Conservation (phyloP, 2,888 invertebrate species). For the Gnatocerus cornutus region DNA sequence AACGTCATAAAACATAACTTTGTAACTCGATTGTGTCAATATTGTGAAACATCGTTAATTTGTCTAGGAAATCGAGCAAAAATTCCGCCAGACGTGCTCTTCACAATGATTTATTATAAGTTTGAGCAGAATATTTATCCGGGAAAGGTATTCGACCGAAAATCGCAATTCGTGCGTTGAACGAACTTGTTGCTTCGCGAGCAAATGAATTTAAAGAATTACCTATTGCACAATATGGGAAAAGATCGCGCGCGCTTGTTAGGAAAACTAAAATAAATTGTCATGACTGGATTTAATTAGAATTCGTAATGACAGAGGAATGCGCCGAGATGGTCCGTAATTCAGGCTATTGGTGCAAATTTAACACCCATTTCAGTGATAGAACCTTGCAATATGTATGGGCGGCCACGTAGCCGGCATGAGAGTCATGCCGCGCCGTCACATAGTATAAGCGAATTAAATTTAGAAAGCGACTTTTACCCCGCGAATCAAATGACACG, state of each 20-base stretch:
- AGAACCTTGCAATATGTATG: slow-evolving; percentile 29
- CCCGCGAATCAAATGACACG: slow-evolving; percentile 3
- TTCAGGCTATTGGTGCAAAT: slow-evolving; percentile 1
- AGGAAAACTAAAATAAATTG: neutral
- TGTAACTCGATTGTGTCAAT: slow-evolving; percentile 18
- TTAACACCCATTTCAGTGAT: neutral
- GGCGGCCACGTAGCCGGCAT: slow-evolving; percentile 59
- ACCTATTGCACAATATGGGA: slow-evolving; percentile 35
- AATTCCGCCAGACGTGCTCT: slow-evolving; percentile 5
- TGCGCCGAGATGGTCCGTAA: neutral
- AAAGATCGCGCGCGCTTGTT: neutral
- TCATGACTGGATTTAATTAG: slow-evolving; percentile 6
- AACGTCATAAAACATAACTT: slow-evolving; percentile 22
- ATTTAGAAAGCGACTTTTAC: slow-evolving; percentile 41
- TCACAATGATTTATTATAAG: slow-evolving; percentile 19
- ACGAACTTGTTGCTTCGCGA: slow-evolving; percentile 32
- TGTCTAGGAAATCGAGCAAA: neutral
- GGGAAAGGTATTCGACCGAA: slow-evolving; percentile 15
- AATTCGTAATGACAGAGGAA: neutral
- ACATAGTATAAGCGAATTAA: slow-evolving; percentile 38
- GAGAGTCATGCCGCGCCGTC: slow-evolving; percentile 54
- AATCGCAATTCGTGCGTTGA: slow-evolving; percentile 19
- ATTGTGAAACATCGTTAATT: slow-evolving; percentile 12
- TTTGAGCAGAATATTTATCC: slow-evolving; percentile 13
- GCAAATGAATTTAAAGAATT: slow-evolving; percentile 3